Conservation (phyloP, 2,113 vertebrate genomes). For the Leptobrachium leishanense region DNA sequence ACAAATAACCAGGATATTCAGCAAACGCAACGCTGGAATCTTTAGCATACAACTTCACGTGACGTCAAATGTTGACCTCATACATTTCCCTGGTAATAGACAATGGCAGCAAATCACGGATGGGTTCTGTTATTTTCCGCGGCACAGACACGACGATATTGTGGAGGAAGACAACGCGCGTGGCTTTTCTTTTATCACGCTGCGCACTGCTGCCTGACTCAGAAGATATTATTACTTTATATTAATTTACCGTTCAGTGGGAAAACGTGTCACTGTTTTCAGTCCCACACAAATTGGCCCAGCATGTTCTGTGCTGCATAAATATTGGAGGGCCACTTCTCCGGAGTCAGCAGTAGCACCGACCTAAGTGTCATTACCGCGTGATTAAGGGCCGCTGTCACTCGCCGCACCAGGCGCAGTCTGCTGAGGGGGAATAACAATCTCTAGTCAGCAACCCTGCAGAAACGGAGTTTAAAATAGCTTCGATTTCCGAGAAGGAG, state of each 20-base stretch:
- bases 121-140: constrained; percentile 54
- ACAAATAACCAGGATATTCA: no score
- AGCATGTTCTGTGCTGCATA: constrained; percentile 5
- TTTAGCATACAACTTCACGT: no score
- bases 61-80: no score
- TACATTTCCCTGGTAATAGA: not conserved
- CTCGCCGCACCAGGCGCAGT: constrained; percentile 6
- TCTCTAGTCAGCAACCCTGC: constrained; percentile 3
- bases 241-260: not conserved
- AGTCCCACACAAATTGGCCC: not conserved
- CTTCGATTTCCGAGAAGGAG: not conserved
- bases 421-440: constrained; percentile 2
- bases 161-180: constrained; percentile 55
- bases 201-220: constrained; percentile 42
- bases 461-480: not conserved
- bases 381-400: constrained; percentile 16
- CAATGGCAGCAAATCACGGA: constrained; percentile 57
- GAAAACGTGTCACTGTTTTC: not conserved
- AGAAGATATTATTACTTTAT: not conserved
- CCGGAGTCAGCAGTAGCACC: constrained; percentile 2
- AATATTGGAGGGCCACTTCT: not conserved
- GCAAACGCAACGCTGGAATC: no score
- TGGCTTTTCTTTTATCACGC: constrained; percentile 46
- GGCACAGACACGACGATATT: constrained; percentile 58
- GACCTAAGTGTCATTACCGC: constrained; percentile 10